Conservation (phyloP, 2,888 invertebrate species). For the Orthosia gracilis region DNA sequence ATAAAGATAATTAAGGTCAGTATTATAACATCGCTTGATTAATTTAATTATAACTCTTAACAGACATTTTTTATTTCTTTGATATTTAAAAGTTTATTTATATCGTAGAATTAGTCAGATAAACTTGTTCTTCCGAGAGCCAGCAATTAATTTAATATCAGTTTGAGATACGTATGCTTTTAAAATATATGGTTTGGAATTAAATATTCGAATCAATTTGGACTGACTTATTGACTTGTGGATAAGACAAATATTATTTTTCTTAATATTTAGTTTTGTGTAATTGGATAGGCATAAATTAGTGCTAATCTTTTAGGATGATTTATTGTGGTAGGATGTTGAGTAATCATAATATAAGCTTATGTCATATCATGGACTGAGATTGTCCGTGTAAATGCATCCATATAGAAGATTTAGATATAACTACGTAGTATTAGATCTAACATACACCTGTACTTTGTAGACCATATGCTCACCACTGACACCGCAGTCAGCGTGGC, state of each 20-base stretch:
- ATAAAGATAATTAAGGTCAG: slow-evolving; percentile 53
- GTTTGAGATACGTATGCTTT: slow-evolving; percentile 45
- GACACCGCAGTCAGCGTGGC: too few species aligned
- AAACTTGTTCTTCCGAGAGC: slow-evolving; percentile 60
- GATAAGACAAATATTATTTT: slow-evolving; percentile 11
- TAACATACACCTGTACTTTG: too few species aligned
- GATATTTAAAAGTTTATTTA: slow-evolving; percentile 58
- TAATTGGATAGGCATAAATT: neutral
- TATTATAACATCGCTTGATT: slow-evolving; percentile 61
- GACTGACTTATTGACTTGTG: slow-evolving; percentile 50
- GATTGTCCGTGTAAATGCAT: too few species aligned
- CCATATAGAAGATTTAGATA: neutral
- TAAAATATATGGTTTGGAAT: slow-evolving; percentile 45
- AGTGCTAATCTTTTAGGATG: slow-evolving; percentile 9
- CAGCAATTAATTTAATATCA: slow-evolving; percentile 60
- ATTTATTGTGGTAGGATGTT: slow-evolving; percentile 25
- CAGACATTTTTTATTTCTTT: slow-evolving; percentile 51
- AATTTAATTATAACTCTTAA: slow-evolving; percentile 66
- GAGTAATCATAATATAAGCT: neutral
- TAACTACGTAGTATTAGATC: too few species aligned
- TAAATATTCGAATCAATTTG: slow-evolving; percentile 47
- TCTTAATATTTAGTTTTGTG: slow-evolving; percentile 36
- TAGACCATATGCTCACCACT: too few species aligned
- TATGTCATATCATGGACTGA: neutral
- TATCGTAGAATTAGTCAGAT: slow-evolving; percentile 47